These are phyloP conservation scores for Typhlichthys eigenmanni DNA, from an alignment of 2,797 vertebrate genomes.

Conservation along the genomic window DNA sequence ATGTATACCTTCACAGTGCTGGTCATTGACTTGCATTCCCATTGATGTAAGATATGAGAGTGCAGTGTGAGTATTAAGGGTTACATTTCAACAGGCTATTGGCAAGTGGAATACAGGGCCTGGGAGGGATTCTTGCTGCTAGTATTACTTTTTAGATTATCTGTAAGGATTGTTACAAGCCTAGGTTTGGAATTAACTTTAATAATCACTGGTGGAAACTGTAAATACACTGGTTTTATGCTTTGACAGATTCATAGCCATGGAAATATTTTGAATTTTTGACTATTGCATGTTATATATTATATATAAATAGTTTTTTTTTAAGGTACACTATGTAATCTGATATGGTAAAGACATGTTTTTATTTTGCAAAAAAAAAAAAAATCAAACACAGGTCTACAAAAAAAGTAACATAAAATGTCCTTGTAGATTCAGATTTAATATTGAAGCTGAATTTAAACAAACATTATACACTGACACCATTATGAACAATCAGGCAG, in stretches of 20 bases:
- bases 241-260: background rate
- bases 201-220: slow-evolving; percentile 9
- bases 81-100: slow-evolving; percentile 62
- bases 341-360: too few species aligned
- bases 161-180: slow-evolving; percentile 10
- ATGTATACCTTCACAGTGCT: slow-evolving; percentile 62
- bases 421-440: too few species aligned
- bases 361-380: too few species aligned
- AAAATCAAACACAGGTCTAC: too few species aligned
- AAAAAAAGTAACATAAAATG: too few species aligned
- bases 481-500: too few species aligned
- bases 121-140: slow-evolving; percentile 41
- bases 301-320: too few species aligned
- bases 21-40: slow-evolving; percentile 73
- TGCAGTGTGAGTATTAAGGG: slow-evolving; percentile 59
- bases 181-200: slow-evolving; percentile 8
- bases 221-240: background rate
- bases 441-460: too few species aligned
- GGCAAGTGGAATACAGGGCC: slow-evolving; percentile 40
- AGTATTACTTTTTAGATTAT: slow-evolving; percentile 22
- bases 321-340: too few species aligned
- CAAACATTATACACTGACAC: too few species aligned
- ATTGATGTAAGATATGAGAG: slow-evolving; percentile 71
- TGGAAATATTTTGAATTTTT: background rate
- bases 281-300: too few species aligned